Conservation (phyloP, 2,113 vertebrate genomes). For the Octodon degus region DNA sequence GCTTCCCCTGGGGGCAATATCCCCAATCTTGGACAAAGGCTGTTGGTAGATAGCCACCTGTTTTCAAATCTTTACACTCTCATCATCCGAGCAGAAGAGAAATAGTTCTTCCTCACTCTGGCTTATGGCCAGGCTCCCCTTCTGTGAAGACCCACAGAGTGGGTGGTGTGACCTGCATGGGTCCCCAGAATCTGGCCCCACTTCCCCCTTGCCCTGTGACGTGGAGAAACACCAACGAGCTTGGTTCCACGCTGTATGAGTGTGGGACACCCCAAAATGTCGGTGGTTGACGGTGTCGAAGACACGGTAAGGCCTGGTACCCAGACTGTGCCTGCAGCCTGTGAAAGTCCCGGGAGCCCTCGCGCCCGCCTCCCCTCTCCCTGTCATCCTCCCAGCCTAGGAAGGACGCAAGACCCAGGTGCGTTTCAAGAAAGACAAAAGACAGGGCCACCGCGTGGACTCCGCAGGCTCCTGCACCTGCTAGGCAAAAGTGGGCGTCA, state of each 20-base stretch:
- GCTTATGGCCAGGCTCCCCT: not conserved
- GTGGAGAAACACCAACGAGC: not conserved
- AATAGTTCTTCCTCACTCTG: not conserved
- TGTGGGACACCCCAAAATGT: not conserved
- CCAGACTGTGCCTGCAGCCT: not conserved
- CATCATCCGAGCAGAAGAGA: not conserved
- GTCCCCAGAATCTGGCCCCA: too few relatives aligned
- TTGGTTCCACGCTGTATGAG: not conserved
- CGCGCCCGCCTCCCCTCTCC: accelerated
- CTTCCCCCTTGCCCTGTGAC: not conserved
- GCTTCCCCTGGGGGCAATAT: not conserved
- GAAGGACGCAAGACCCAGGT: not conserved
- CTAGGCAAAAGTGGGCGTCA: not conserved
- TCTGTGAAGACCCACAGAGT: not conserved
- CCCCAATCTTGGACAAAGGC: not conserved
- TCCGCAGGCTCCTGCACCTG: not conserved
- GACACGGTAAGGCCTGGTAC: too few relatives aligned
- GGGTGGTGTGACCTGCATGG: not conserved
- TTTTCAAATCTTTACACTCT: not conserved
- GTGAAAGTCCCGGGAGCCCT: too few relatives aligned
- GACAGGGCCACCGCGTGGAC: too few relatives aligned
- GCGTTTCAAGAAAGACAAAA: not conserved
- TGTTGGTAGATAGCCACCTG: not conserved
- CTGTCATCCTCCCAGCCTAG: not conserved
- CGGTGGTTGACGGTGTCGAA: not conserved